Evolutionary conservation across 2,113 vertebrate species (phyloP), one percentile per base, ranked within the genome.

Genomic region (Agapornis roseicollis): DNA sequence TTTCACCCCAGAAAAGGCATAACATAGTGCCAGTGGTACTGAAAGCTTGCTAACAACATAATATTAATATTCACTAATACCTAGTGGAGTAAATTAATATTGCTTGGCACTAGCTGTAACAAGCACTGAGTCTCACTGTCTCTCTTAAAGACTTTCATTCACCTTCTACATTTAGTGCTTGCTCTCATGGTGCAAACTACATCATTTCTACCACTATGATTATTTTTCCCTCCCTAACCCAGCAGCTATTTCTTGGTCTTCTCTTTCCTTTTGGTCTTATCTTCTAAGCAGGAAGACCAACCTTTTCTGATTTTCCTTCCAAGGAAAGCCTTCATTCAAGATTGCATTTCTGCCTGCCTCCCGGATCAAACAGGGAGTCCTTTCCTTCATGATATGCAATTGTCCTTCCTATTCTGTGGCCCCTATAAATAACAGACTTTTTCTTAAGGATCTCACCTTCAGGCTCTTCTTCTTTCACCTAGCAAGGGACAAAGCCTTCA

Each of bases 31-130:
- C 60, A 88, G 64, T 52, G 65, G 29, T 83, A 74, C 39, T 81
- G 69, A 92, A 94, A 94, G 47, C 80, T 94, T 68, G 42, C 31
- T 91, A 92, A 94, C 0, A 12, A 80, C 42, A 74, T 80, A 91
- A 85, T 94, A 78, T 86, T 91, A 90, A 90, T 92, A 90, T 81
- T 88, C 90, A 81, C 88, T 81, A 86, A 86, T 94, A 90, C 52
- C 69, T 92, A 35, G 47, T 71, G 52, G 60, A 41, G 31, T 77
- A 88, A 77, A 86, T 81, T 66, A 84, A 80, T 80, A 83, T 23
- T 78, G 18, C 55, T 91, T 74, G 80, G 33, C 52, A 71, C 56
- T 86, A 74, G 64, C 49, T 80, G 64, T 82, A 76, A 65, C 60
- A 94, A 71, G 70, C 19, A 79, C 24, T 10, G 7, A 81, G 84